A percentile compares a stretch with the other conserved stretches of the same genome.
These are phyloP conservation scores for Mamestra brassicae DNA, from an alignment of 2,888 invertebrate species.

Conservation along the genomic window DNA sequence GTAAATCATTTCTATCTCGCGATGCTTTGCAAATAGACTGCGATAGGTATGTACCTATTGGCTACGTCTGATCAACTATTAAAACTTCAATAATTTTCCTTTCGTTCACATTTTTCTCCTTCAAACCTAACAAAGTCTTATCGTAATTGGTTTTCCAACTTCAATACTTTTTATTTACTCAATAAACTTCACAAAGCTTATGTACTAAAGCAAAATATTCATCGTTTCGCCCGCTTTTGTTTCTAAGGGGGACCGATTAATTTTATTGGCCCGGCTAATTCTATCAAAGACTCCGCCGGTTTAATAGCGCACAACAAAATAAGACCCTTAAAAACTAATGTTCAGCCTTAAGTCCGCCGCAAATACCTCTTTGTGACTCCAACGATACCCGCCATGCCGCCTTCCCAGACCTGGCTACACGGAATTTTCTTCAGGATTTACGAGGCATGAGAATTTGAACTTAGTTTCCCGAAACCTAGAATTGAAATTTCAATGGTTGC, in stretches of 20 bases:
- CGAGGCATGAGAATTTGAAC: conserved; percentile 62
- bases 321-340: conserved; percentile 91
- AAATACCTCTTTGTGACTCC: conserved; percentile 90
- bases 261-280: conserved; percentile 88
- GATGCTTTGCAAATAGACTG: conserved; percentile 7
- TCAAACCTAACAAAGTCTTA: conserved; percentile 53
- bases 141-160: conserved; percentile 64
- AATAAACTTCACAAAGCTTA: conserved; percentile 66
- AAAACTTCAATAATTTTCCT: conserved; percentile 21
- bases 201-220: conserved; percentile 66
- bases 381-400: conserved; percentile 80
- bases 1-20: conserved; percentile 44
- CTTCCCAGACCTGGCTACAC: conserved; percentile 81
- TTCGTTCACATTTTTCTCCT: conserved; percentile 16
- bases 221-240: conserved; percentile 69
- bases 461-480: conserved; percentile 41
- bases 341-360: conserved; percentile 88
- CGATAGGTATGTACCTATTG: not conserved
- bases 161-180: conserved; percentile 65
- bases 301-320: conserved; percentile 89
- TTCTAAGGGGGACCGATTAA: conserved; percentile 82
- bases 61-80: conserved; percentile 37
- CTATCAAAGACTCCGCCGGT: conserved; percentile 86
- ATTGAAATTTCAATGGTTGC: conserved; percentile 55
- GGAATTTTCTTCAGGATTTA: conserved; percentile 74